phyloP scores from a whole-genome alignment of 1,140 invertebrate species.

The Caenorhabditis tropicalis region DNA sequence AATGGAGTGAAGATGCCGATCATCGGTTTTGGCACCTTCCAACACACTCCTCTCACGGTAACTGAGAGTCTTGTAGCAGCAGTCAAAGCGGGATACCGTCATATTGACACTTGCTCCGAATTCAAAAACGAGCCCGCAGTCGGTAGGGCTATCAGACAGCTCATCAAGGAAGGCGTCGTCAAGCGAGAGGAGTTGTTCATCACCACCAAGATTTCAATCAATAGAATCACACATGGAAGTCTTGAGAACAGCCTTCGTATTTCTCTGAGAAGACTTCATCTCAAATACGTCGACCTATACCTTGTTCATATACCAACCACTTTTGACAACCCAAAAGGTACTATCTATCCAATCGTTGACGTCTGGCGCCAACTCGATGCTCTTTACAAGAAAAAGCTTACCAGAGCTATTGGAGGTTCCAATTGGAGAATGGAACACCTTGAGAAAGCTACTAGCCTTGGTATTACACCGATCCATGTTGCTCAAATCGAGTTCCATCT shows the following conservation, averaged over 20 bases:
- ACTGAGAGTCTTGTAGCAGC: conserved; percentile 54
- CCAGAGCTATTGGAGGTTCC: conserved; percentile 59
- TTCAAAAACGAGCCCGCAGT: conserved; percentile 81
- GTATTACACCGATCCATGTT: conserved; percentile 62
- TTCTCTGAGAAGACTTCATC: conserved; percentile 56
- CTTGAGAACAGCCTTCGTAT: conserved; percentile 30
- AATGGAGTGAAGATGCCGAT: conserved; percentile 75
- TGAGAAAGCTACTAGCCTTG: conserved; percentile 49
- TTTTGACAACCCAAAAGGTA: not conserved
- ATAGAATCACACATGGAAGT: conserved; percentile 9
- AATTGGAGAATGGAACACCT: conserved; percentile 58
- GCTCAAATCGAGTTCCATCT: conserved; percentile 61
- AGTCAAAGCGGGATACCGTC: conserved; percentile 59
- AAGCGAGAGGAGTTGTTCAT: conserved; percentile 82
- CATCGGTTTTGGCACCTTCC: conserved; percentile 82
- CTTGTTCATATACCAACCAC: conserved; percentile 54
- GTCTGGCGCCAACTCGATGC: conserved; percentile 34
- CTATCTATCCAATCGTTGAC: conserved; percentile 23
- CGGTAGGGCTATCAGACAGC: conserved; percentile 78
- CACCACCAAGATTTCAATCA: conserved; percentile 80
- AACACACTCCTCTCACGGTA: conserved; percentile 39
- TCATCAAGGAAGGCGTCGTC: conserved; percentile 78
- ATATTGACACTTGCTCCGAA: conserved; percentile 79
- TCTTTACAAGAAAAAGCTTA: conserved; percentile 32
- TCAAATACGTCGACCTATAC: conserved; percentile 61